Evolutionary conservation across 1,140 invertebrate species (phyloP).

Genomic region (Drosophila bifasciata): DNA sequence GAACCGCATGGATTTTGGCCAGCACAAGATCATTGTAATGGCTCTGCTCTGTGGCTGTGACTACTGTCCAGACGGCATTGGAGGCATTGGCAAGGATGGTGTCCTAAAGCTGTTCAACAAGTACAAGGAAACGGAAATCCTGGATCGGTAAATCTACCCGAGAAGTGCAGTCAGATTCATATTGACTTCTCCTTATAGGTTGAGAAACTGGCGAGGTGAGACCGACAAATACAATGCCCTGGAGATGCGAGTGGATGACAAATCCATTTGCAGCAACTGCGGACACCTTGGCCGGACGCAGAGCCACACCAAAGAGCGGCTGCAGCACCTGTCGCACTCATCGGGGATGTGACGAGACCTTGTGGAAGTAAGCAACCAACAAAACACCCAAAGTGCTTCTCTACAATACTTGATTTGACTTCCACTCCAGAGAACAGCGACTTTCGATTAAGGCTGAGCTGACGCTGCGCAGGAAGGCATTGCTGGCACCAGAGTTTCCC

Average conservation of each 20-base stretch:
- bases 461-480: conserved; percentile 88
- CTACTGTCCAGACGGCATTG: conserved; percentile 91
- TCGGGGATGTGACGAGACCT: conserved; percentile 86
- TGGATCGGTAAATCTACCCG: conserved; percentile 85
- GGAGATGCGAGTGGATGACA: conserved; percentile 85
- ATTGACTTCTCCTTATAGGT: conserved; percentile 61
- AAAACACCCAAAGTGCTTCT: neutral
- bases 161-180: too few species aligned
- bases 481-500: conserved; percentile 88
- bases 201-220: conserved; percentile 87
- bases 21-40: conserved; percentile 93
- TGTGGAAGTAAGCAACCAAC: conserved; percentile 86
- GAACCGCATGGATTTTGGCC: conserved; percentile 86
- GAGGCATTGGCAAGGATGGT: conserved; percentile 91
- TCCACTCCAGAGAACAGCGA: conserved; percentile 85
- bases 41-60: conserved; percentile 94
- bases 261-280: conserved; percentile 88
- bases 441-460: conserved; percentile 88
- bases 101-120: conserved; percentile 90
- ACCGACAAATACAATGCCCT: conserved; percentile 85
- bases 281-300: conserved; percentile 88
- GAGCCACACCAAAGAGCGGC: conserved; percentile 86
- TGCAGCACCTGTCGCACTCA: conserved; percentile 87
- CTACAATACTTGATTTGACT: neutral
- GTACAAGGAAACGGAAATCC: conserved; percentile 86